Evolutionary conservation across 2,113 vertebrate species (phyloP), one percentile per base, ranked within the genome.

Genomic region (Brachirus orientalis): DNA sequence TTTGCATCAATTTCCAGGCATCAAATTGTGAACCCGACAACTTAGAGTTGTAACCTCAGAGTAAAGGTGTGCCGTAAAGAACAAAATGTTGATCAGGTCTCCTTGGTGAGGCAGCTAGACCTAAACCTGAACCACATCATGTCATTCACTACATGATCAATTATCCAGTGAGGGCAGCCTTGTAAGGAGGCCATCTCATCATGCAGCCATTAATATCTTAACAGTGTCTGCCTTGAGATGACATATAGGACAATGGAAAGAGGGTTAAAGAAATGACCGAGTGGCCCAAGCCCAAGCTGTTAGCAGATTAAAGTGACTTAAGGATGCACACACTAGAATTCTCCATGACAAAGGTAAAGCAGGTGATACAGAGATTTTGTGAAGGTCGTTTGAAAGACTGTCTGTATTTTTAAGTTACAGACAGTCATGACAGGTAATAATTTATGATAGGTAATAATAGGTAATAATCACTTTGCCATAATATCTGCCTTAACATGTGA

Each of bases 181-280:
- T 84, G 88, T 84, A 86, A 91, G 87, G 90, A 89, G 83, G 77
- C 88, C 91, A 89, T 87, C 82, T 86, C 90, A 89, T 91, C 90
- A 90, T 87, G 90, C 89, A 79, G 85, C 81, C 90, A 93, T 93
- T 91, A 93, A 93, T 92, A 91, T 85, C 79, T 93, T 83, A 93
- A 92, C 81, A 90, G 86, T 86, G 84, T 89, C 88, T 91, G 85
- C 85, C 79, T 86, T 75, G 80, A 89, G 85, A 92, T 93, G 92
- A 92, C 91, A 92, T 88, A 69, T 58, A 82, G 87, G 69, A 89
- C 85, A 89, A 91, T 88, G 88, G 88, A 91, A 90, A 86, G 79
- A 86, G 66, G 62, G 66, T 70, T 87, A 75, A 75, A 90, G 82
- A 88, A 89, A 88, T 88, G 75, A 66, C 80, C 72, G 52, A 82